A percentile compares a stretch with the other conserved stretches of the same genome.
Evolutionary conservation across 2,888 invertebrate species (phyloP).

Genomic region (Chymomyza procnemis): DNA sequence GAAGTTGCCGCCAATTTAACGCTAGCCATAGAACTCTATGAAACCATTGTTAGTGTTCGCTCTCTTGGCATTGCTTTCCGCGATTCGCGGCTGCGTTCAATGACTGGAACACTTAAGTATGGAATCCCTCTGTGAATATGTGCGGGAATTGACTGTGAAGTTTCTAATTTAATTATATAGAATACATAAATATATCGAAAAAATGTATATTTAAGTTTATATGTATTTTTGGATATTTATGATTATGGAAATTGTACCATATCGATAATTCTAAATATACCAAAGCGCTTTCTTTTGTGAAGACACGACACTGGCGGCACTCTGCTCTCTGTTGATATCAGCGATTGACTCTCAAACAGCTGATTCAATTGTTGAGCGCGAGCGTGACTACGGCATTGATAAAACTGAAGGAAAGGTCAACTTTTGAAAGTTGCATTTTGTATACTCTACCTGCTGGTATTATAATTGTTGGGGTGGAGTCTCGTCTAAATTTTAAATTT

Average conservation of each 20-base stretch:
- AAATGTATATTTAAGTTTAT: background rate
- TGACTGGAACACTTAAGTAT: background rate
- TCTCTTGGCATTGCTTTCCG: background rate
- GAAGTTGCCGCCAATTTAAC: conserved; percentile 10
- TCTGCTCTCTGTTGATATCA: background rate
- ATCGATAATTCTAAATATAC: background rate
- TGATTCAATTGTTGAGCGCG: conserved; percentile 5
- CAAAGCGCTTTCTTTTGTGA: background rate
- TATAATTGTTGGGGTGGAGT: too few relatives aligned
- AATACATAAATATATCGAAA: background rate
- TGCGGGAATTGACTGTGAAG: background rate
- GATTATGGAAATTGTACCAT: background rate
- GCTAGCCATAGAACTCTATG: background rate
- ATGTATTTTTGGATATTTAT: background rate
- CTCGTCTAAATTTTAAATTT: too few relatives aligned
- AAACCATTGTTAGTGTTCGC: background rate
- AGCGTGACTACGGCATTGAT: background rate
- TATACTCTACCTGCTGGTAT: background rate
- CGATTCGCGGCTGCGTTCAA: background rate
- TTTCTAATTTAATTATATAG: background rate
- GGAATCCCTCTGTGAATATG: background rate
- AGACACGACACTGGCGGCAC: background rate
- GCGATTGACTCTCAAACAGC: conserved; percentile 11
- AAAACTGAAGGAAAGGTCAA: background rate
- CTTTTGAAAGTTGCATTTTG: background rate